These are phyloP conservation scores for Kuschelorhynchus macadamiae DNA, from an alignment of 2,888 invertebrate genomes.

Conservation along the genomic window DNA sequence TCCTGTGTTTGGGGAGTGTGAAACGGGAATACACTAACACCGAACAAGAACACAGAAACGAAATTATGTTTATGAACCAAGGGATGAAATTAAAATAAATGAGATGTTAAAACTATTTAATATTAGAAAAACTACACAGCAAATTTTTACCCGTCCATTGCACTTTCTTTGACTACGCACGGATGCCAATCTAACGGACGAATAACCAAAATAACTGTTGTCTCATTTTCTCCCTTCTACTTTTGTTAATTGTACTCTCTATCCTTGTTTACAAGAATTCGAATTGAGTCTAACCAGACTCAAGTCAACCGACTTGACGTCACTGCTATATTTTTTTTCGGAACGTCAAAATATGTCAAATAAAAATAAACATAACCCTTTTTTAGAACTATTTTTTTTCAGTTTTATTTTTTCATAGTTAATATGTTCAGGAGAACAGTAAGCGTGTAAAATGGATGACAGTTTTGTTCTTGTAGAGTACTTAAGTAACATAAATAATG, in stretches of 20 bases:
- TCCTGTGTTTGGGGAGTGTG: no score
- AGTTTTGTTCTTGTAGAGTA: slow-evolving; percentile 59
- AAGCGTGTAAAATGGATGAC: slow-evolving; percentile 28
- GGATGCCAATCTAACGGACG: slow-evolving; percentile 38
- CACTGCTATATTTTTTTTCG: neutral
- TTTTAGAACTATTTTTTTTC: neutral
- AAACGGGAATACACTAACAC: slow-evolving; percentile 12
- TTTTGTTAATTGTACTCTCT: neutral
- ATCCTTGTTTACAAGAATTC: slow-evolving; percentile 29
- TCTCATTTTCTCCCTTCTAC: slow-evolving; percentile 13
- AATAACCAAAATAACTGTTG: slow-evolving; percentile 36
- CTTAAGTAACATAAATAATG: slow-evolving; percentile 71
- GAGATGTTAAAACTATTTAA: slow-evolving; percentile 36
- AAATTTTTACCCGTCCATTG: slow-evolving; percentile 58
- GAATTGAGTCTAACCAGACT: no score
- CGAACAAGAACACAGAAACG: slow-evolving; percentile 1
- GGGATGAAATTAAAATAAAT: slow-evolving; percentile 24
- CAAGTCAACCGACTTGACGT: slow-evolving; percentile 16
- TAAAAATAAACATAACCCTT: slow-evolving; percentile 21
- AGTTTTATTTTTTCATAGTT: neutral
- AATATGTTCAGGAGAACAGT: neutral
- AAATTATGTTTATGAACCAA: slow-evolving; percentile 7
- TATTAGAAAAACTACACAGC: slow-evolving; percentile 28
- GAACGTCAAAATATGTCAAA: slow-evolving; percentile 25
- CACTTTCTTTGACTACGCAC: slow-evolving; percentile 55